Evolutionary conservation across 2,113 vertebrate species (phyloP).

Genomic region (Saguinus imperator): DNA sequence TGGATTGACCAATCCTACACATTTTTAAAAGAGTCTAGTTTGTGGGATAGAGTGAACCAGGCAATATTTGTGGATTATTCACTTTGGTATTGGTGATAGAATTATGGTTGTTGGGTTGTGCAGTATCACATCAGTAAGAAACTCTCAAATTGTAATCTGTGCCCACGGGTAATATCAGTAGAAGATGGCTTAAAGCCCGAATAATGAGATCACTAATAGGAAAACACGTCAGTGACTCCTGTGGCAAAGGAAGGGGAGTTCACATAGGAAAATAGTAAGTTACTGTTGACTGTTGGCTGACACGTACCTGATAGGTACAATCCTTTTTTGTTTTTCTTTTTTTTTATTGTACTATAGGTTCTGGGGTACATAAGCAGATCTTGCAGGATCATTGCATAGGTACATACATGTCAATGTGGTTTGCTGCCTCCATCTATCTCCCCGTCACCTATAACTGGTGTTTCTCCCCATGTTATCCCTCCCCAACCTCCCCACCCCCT

Average conservation of each 20-base stretch:
- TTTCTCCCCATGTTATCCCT: no score
- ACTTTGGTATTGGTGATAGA: neutral
- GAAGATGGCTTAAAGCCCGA: no score
- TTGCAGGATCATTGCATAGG: no score
- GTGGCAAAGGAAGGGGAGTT: neutral
- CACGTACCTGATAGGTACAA: no score
- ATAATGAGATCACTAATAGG: neutral
- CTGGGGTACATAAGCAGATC: no score
- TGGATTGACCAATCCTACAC: rapidly evolving
- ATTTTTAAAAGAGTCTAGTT: neutral
- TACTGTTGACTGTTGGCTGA: neutral
- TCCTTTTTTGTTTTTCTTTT: no score
- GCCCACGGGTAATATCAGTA: rapidly evolving
- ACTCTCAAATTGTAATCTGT: neutral
- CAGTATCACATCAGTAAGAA: rapidly evolving
- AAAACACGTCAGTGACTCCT: rapidly evolving
- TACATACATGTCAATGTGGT: no score
- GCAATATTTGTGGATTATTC: no score
- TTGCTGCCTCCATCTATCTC: no score
- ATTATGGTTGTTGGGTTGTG: neutral
- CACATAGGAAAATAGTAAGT: rapidly evolving
- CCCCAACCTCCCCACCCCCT: no score
- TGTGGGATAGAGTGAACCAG: rapidly evolving
- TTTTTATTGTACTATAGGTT: no score
- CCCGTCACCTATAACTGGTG: no score